Conservation (phyloP, 2,888 invertebrate species). For the Ypsolopha sequella region DNA sequence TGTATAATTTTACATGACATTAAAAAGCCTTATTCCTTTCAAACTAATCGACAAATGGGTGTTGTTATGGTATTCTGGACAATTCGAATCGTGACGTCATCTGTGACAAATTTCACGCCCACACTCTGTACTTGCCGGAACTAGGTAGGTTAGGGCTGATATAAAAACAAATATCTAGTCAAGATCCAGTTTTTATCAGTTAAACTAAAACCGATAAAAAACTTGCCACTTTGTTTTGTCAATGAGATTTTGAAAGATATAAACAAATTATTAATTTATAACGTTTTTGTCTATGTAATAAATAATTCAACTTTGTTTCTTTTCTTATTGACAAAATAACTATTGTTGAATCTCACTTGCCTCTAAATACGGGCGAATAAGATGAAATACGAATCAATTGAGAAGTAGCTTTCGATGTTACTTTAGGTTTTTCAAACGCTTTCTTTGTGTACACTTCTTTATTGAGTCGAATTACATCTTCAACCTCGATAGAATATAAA, state of each 20-base stretch:
- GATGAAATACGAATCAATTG: not conserved
- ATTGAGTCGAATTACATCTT: constrained; percentile 28
- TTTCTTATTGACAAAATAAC: too few relatives aligned
- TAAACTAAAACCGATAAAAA: not conserved
- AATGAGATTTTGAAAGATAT: not conserved
- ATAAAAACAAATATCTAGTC: not conserved
- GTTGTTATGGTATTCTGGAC: not conserved
- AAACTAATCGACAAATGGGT: too few relatives aligned
- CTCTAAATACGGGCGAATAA: not conserved
- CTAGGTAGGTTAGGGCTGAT: too few relatives aligned
- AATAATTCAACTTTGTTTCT: too few relatives aligned
- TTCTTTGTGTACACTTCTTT: constrained; percentile 24
- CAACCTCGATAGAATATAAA: constrained; percentile 13
- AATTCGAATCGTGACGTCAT: not conserved
- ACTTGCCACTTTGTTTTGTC: not conserved
- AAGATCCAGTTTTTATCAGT: not conserved
- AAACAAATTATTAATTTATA: too few relatives aligned
- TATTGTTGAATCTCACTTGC: not conserved
- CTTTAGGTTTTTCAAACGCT: constrained; percentile 26
- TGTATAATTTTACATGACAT: too few relatives aligned
- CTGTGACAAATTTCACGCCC: too few relatives aligned
- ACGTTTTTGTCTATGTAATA: too few relatives aligned
- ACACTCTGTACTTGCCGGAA: too few relatives aligned
- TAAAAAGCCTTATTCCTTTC: too few relatives aligned
- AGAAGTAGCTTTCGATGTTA: constrained; percentile 40